Evolutionary conservation across 2,888 invertebrate species (phyloP).

Genomic region (Hypomecis punctinalis): DNA sequence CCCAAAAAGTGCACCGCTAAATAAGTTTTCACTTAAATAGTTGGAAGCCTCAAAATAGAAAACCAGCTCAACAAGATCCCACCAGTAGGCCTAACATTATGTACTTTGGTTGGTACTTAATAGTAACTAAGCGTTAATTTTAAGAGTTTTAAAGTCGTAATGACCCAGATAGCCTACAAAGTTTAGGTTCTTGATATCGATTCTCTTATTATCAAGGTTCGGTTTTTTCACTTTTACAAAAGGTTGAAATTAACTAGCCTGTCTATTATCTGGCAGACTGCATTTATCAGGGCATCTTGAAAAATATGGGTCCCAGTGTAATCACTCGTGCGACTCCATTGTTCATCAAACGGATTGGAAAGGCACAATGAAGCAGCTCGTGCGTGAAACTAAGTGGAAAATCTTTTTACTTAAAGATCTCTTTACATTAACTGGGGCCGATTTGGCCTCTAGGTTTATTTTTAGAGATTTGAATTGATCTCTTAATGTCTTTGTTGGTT

Average conservation of each 20-base stretch:
- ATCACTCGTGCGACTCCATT: slow-evolving; percentile 46
- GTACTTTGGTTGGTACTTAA: too few relatives aligned
- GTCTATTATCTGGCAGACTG: slow-evolving; percentile 1
- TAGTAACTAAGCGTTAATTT: too few relatives aligned
- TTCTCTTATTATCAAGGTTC: too few relatives aligned
- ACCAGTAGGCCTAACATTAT: too few relatives aligned
- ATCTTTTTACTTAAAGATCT: slow-evolving; percentile 32
- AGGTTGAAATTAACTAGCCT: not conserved
- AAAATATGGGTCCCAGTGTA: slow-evolving; percentile 17
- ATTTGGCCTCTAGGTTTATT: not conserved
- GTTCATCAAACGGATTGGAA: slow-evolving; percentile 45
- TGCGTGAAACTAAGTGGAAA: slow-evolving; percentile 47
- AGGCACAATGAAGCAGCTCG: slow-evolving; percentile 42
- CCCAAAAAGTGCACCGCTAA: too few relatives aligned
- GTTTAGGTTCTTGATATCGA: too few relatives aligned
- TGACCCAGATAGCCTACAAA: too few relatives aligned
- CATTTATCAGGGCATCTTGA: slow-evolving; percentile 19
- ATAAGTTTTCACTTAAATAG: too few relatives aligned
- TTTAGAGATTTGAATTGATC: slow-evolving; percentile 21
- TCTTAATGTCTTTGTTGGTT: slow-evolving; percentile 6
- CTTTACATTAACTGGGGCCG: slow-evolving; percentile 5
- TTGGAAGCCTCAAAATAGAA: too few relatives aligned
- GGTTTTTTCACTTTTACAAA: not conserved
- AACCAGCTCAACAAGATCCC: too few relatives aligned
- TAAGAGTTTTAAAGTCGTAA: too few relatives aligned